These are phyloP conservation scores for Vireo griseus DNA, from an alignment of 2,797 vertebrate species.

Conservation along the genomic window DNA sequence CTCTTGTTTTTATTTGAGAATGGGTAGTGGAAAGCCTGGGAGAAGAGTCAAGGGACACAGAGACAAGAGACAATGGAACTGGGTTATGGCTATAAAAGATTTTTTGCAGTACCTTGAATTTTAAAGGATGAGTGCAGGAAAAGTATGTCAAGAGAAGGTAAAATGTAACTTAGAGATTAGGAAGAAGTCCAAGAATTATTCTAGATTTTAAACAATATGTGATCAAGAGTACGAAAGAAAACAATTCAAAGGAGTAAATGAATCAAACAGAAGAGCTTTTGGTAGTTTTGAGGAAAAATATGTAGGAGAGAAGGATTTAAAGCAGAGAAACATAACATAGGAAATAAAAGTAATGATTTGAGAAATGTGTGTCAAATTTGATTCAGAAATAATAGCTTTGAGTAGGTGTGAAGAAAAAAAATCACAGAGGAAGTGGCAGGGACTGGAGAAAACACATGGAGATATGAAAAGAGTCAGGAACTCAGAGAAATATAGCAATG, in stretches of 20 bases:
- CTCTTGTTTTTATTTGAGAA: neutral
- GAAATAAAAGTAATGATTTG: neutral
- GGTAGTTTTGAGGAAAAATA: neutral
- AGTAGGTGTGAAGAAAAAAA: conserved; percentile 41
- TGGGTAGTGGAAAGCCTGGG: neutral
- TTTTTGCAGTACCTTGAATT: neutral
- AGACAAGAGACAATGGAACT: neutral
- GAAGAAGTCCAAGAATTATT: neutral
- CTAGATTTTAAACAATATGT: neutral
- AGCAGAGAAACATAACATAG: neutral
- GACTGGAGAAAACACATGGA: neutral
- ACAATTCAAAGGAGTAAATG: neutral
- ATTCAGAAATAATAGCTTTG: conserved; percentile 42
- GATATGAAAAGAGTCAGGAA: neutral
- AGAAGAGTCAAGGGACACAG: neutral
- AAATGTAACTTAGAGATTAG: neutral
- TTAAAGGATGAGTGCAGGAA: neutral
- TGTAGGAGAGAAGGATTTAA: neutral
- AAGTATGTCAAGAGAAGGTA: neutral
- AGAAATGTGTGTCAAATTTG: conserved; percentile 32
- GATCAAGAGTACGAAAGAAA: neutral
- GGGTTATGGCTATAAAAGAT: neutral
- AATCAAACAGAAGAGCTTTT: neutral
- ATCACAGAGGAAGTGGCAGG: conserved; percentile 29
- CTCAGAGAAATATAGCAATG: neutral